Base-by-base conservation (phyloP, 2,113 vertebrate genomes). In the Syngnathus scovelli region DNA sequence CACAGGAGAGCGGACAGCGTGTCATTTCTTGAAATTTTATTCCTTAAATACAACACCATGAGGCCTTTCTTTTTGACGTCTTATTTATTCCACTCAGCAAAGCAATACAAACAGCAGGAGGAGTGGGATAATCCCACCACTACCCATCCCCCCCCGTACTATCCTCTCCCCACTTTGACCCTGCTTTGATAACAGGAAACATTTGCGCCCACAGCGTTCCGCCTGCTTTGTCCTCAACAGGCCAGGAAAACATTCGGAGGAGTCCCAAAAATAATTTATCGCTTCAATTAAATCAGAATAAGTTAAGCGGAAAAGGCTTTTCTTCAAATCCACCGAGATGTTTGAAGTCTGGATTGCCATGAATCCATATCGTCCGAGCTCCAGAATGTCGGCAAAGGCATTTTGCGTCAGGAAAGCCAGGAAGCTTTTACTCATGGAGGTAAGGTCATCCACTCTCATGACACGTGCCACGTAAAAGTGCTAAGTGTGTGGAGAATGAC, bases 1-100 rank as follows among this genome's bases (percentile, higher is more conserved):
- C 46, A 19, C 18, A 46, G 12, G 7, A 49, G 6, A 7, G 48
- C 18, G 18, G 48, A n/a, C 18, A 49, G 48, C 48, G 6, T 19
- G 18, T 19, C 48, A 49, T 49, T 18, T 49, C 12, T 43, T 12
- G 12, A 43, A 0, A 13, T 43, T 2, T 43, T n/a, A 16, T 49
- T 49, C 8, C 48, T 18, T 18, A 36, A 59, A 59, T 37, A 18
- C 33, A 19, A 59, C 13, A 11, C 33, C 15, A 56, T 36, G 51
- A 61, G 67, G 51, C 39, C 18, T 6, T 67, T 11, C 49, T 18
- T 52, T 66, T 71, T 36, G 27, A 68, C 58, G 71, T 80, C 64
- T 61, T 75, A 75, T 72, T 77, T 80, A 73, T 71, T 73, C 68
- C 69, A 68, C 60, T 65, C 77, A 72, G 74, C 67, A 77, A 48